phyloP scores from a whole-genome alignment of 2,888 invertebrate genomes.

The Caenorhabditis sp. region DNA sequence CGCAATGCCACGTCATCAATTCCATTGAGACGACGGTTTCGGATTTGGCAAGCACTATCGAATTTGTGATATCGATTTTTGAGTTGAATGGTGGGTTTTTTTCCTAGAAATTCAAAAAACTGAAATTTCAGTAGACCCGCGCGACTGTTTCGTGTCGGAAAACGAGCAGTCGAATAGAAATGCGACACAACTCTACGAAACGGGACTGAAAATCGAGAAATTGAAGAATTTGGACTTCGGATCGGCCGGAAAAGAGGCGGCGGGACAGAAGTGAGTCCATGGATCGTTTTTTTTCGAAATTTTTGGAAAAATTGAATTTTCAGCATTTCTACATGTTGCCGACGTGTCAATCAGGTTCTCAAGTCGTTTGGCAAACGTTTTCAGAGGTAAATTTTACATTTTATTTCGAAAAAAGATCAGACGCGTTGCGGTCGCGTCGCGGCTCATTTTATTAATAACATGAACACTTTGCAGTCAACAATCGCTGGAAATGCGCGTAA shows the following conservation, averaged over 20 bases:
- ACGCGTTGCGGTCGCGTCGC: no score
- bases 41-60: slow-evolving; percentile 21
- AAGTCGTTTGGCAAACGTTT: slow-evolving; percentile 28
- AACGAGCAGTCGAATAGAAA: slow-evolving; percentile 19
- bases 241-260: neutral
- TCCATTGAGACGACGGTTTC: neutral
- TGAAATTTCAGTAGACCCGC: slow-evolving; percentile 43
- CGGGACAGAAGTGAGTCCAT: slow-evolving; percentile 13
- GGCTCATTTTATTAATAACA: no score
- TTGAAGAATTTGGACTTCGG: neutral
- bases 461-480: slow-evolving; percentile 24
- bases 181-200: slow-evolving; percentile 23
- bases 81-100: slow-evolving; percentile 24
- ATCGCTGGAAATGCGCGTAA: slow-evolving; percentile 11
- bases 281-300: neutral
- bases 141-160: slow-evolving; percentile 21
- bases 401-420: neutral
- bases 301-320: neutral
- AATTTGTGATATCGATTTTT: slow-evolving; percentile 25
- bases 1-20: neutral
- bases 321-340: slow-evolving; percentile 27
- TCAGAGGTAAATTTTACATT: slow-evolving; percentile 23
- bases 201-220: slow-evolving; percentile 41
- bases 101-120: no score
- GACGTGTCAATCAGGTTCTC: slow-evolving; percentile 22